Evolutionary conservation across 2,113 vertebrate genomes (phyloP).

Genomic region (Hymenochirus boettgeri): DNA sequence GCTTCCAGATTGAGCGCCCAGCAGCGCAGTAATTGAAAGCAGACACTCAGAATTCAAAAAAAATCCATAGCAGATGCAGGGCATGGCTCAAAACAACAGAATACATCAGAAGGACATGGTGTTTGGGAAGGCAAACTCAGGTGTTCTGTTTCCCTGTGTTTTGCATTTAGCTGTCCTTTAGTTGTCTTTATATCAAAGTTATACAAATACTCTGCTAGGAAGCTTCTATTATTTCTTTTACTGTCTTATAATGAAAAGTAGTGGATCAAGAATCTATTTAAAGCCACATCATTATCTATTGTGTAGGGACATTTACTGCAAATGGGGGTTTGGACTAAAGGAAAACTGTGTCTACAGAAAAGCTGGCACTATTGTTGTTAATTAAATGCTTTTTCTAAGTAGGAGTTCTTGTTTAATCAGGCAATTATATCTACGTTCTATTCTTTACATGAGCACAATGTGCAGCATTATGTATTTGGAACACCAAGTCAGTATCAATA

Average conservation of each 20-base stretch:
- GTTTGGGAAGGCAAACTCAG: constrained; percentile 20
- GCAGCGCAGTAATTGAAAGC: constrained; percentile 63
- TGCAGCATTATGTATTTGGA: too few relatives aligned
- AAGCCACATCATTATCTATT: too few relatives aligned
- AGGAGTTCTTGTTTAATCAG: too few relatives aligned
- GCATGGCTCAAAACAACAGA: constrained; percentile 18
- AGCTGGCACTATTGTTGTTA: background rate
- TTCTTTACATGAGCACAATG: too few relatives aligned
- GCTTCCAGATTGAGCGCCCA: constrained; percentile 60
- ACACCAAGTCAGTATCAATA: too few relatives aligned
- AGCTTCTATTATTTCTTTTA: background rate
- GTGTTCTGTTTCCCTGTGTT: constrained; percentile 14
- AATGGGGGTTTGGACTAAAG: too few relatives aligned
- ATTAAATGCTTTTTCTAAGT: too few relatives aligned
- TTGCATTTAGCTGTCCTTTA: constrained; percentile 41
- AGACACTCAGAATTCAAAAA: constrained; percentile 72
- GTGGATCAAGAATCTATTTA: background rate
- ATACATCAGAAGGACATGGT: constrained; percentile 30
- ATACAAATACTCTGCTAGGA: background rate
- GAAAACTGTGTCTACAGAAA: background rate
- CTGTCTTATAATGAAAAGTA: background rate
- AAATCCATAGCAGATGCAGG: constrained; percentile 42
- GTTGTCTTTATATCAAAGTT: constrained; percentile 8
- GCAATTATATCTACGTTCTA: too few relatives aligned
- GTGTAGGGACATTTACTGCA: too few relatives aligned